A percentile compares a stretch with the other conserved stretches of the same genome.
phyloP scores from a whole-genome alignment of 2,113 vertebrate species.

The Pedetes capensis region DNA sequence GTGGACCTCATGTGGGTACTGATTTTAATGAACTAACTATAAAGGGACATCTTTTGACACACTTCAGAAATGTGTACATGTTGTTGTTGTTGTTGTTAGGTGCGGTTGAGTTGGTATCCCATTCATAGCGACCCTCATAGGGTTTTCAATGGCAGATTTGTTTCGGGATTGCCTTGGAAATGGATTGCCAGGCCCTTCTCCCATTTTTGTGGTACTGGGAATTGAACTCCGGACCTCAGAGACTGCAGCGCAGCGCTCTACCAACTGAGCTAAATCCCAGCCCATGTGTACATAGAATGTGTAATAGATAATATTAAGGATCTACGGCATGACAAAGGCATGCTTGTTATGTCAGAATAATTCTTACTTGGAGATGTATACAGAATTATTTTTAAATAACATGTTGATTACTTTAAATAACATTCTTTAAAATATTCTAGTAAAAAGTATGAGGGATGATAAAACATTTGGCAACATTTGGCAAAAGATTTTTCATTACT shows the following conservation, averaged over 20 bases:
- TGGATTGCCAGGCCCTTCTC: no score
- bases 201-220: no score
- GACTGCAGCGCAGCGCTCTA: no score
- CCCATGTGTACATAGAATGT: not conserved
- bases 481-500: not conserved
- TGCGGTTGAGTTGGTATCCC: no score
- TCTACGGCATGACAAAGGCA: not conserved
- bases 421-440: not conserved
- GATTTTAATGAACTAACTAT: not conserved
- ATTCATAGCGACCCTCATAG: no score
- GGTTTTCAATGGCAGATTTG: no score
- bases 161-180: no score
- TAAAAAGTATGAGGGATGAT: not conserved
- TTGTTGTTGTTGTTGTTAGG: no score
- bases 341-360: not conserved
- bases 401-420: not conserved
- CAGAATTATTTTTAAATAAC: not conserved
- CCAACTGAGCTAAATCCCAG: no score
- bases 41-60: not conserved
- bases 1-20: not conserved
- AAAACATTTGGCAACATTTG: not conserved
- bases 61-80: not conserved
- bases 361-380: not conserved
- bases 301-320: not conserved
- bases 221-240: no score